Conservation (phyloP, 2,888 invertebrate species). For the Eupithecia centaureata region DNA sequence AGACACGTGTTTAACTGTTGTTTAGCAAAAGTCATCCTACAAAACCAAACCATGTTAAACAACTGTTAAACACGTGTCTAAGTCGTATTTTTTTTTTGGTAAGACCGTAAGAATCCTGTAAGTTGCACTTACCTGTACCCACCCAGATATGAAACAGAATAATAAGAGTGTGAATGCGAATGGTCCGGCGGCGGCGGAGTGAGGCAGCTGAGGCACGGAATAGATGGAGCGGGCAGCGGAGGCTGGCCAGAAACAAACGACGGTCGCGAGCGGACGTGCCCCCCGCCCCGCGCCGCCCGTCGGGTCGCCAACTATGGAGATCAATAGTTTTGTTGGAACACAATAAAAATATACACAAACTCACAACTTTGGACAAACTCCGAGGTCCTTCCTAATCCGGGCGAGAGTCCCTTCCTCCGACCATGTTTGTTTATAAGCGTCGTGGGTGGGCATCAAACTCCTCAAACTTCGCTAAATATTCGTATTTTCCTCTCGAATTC, state of each 20-base stretch:
- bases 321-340: conserved; percentile 31
- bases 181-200: not conserved
- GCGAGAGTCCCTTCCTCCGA: conserved; percentile 1
- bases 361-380: conserved; percentile 27
- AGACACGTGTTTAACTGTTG: no score
- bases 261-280: conserved; percentile 31
- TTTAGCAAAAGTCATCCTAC: no score
- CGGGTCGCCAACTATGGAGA: conserved; percentile 18
- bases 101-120: no score
- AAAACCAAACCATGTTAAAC: no score
- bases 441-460: not conserved
- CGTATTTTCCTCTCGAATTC: not conserved
- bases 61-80: no score
- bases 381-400: conserved; percentile 10
- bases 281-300: not conserved
- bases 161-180: not conserved
- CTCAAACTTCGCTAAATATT: not conserved
- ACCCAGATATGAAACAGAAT: no score
- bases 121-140: no score
- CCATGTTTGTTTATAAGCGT: conserved; percentile 14
- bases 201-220: no score
- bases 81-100: no score
- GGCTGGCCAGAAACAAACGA: conserved; percentile 47
- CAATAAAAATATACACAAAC: conserved; percentile 36
- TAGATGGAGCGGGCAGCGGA: no score